Evolutionary conservation across 2,113 vertebrate species (phyloP), one percentile per base, ranked within the genome.

Genomic region (Silurus glanis): DNA sequence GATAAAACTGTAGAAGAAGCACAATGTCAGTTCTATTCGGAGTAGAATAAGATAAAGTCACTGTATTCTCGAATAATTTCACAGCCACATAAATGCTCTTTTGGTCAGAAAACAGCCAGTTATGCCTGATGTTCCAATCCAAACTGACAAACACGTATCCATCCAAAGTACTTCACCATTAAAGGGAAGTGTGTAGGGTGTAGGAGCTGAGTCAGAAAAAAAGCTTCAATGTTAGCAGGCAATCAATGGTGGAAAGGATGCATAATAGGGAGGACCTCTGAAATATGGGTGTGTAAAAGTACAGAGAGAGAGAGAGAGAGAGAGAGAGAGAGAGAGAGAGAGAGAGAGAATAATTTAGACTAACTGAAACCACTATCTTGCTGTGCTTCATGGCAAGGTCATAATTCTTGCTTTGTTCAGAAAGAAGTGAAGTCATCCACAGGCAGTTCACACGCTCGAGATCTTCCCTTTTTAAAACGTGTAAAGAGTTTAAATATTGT

Each of bases 361-460:
- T 47, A 80, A 61, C 28, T 80, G 28, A 61, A 61, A 61, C 59
- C 28, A 61, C 56, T 45, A 80, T 61, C 78, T 61, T 61, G 78
- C 78, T 80, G 78, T 80, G 78, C 56, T 45, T 80, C 78, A 80
- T 61, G 59, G 62, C 62, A 59, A 71, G 67, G 66, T 71, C 82
- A 55, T 71, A 58, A 71, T 45, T 83, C 66, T 56, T 83, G 82
- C 82, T 83, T 71, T 83, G 78, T 80, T 80, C 19, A 13, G 28
- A 58, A 16, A 71, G 66, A 56, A 83, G 25, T 71, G 66, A 56
- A 55, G 55, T 71, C 66, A 47, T 66, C 56, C 67, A 64, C 45
- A 78, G 56, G 23, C 88, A 83, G 84, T 80, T 80, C 78, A 80
- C 78, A 80, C 56, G 37, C 78, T 61, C 56, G 0, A 47, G 56